These are phyloP conservation scores for Calidris pygmaea DNA, from an alignment of 2,113 vertebrate species.

Conservation along the genomic window DNA sequence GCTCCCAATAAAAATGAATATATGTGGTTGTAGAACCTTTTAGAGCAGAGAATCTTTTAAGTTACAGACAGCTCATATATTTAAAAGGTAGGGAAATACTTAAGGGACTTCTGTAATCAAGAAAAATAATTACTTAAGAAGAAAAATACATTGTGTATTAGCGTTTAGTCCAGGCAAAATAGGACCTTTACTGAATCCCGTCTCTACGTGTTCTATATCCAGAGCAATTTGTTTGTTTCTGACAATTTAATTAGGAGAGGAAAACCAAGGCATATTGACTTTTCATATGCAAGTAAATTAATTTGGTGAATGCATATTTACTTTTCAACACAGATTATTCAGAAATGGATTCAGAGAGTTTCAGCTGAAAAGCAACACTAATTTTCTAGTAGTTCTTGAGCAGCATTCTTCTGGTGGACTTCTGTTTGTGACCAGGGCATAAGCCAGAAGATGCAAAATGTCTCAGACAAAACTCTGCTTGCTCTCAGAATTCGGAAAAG, in stretches of 20 bases:
- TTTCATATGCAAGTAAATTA: neutral
- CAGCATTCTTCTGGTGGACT: neutral
- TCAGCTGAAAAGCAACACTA: neutral
- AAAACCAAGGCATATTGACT: neutral
- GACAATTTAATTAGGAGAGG: neutral
- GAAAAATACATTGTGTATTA: neutral
- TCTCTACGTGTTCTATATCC: neutral
- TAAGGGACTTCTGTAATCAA: neutral
- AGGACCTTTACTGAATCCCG: neutral
- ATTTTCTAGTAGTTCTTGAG: neutral
- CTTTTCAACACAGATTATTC: neutral
- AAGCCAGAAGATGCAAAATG: neutral
- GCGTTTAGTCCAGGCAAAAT: neutral
- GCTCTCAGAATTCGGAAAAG: neutral
- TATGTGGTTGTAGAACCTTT: neutral
- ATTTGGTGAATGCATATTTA: neutral
- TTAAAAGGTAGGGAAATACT: neutral
- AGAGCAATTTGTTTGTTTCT: neutral
- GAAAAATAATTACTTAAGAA: neutral
- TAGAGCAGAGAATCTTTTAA: neutral
- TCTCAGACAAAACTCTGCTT: neutral
- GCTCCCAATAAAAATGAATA: neutral
- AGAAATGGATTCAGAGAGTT: neutral
- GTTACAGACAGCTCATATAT: neutral
- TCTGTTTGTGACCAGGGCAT: neutral